Conservation (phyloP, 2,888 invertebrate species). For the Netelia inedita region DNA sequence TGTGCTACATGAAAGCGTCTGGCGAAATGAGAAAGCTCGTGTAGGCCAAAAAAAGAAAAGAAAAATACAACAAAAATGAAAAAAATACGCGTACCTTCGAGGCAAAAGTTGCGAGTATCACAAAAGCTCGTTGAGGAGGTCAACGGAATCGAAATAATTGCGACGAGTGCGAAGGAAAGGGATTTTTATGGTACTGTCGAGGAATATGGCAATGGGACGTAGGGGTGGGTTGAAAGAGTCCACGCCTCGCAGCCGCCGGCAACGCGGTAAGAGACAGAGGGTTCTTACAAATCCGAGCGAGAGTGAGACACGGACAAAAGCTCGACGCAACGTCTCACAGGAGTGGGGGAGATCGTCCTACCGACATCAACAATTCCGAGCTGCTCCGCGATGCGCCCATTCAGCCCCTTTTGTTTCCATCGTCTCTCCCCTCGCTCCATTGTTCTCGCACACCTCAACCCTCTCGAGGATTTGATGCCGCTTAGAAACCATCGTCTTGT, state of each 20-base stretch:
- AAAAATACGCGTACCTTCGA: neutral
- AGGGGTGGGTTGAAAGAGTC: neutral
- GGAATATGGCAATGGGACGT: neutral
- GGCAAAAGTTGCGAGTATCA: constrained; percentile 32
- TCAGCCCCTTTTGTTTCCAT: constrained; percentile 50
- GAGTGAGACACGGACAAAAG: constrained; percentile 7
- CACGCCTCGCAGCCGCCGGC: neutral
- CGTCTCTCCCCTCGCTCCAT: constrained; percentile 14
- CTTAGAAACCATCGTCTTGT: constrained; percentile 1
- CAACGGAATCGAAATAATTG: constrained; percentile 57
- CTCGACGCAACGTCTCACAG: neutral
- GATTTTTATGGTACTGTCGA: neutral
- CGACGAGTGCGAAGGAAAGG: neutral
- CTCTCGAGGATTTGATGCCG: constrained; percentile 30
- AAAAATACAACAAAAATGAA: neutral
- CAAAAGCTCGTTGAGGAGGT: constrained; percentile 43
- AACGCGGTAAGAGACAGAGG: neutral
- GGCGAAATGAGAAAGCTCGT: constrained; percentile 12
- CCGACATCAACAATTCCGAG: constrained; percentile 51
- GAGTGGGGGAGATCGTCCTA: neutral
- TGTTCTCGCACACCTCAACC: constrained; percentile 23
- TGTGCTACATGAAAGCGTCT: neutral
- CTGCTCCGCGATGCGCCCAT: constrained; percentile 32
- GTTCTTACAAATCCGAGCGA: neutral
- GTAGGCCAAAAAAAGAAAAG: neutral